Evolutionary conservation across 2,113 vertebrate genomes (phyloP).

Genomic region (Macrotus californicus): DNA sequence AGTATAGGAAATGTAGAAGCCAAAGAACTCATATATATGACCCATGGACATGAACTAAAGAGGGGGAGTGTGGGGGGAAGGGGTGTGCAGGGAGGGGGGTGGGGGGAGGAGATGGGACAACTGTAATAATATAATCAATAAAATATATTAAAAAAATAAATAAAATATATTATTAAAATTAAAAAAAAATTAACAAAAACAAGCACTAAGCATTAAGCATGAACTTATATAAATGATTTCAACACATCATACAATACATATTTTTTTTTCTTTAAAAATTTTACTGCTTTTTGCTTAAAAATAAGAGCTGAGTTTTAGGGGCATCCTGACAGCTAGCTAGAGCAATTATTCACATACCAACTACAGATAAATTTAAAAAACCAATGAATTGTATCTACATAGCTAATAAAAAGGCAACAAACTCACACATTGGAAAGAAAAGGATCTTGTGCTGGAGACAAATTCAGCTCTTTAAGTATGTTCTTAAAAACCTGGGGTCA

Average conservation of each 20-base stretch:
- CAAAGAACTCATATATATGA: no score
- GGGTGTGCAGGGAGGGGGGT: no score
- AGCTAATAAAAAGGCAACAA: not conserved
- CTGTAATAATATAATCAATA: no score
- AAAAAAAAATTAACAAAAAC: not conserved
- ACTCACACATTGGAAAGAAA: not conserved
- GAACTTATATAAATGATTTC: not conserved
- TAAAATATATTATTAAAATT: no score
- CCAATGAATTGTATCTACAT: not conserved
- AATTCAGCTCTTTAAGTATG: not conserved
- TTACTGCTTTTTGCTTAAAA: not conserved
- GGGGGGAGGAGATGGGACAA: no score
- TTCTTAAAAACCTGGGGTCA: not conserved
- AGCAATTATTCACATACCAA: not conserved
- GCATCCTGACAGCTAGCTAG: not conserved
- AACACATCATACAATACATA: not conserved
- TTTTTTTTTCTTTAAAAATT: not conserved
- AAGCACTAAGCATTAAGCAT: not conserved
- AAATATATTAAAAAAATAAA: not conserved
- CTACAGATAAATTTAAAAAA: not conserved
- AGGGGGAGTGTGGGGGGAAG: no score
- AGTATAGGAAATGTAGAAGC: no score
- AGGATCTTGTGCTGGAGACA: not conserved
- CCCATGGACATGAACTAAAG: no score
- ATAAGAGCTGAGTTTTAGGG: not conserved